These are phyloP conservation scores for Tetramorium bicarinatum DNA, from an alignment of 2,888 invertebrate genomes.

Conservation along the genomic window DNA sequence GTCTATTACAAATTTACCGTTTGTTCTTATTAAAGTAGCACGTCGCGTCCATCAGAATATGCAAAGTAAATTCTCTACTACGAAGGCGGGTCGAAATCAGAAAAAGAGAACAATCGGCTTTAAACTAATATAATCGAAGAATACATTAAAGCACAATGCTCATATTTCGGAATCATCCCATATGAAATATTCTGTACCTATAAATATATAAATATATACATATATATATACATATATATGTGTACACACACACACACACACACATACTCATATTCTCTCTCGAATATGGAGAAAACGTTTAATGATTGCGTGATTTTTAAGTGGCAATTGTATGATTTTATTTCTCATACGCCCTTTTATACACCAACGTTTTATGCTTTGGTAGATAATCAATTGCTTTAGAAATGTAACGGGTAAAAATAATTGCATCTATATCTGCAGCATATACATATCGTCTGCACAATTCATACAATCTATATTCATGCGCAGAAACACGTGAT, in stretches of 20 bases:
- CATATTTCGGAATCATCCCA: background rate
- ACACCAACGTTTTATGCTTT: background rate
- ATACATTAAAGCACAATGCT: background rate
- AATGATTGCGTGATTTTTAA: slow-evolving; percentile 26
- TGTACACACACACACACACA: too few relatives aligned
- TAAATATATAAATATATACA: background rate
- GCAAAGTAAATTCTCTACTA: background rate
- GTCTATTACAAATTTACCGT: slow-evolving; percentile 38
- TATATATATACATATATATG: too few relatives aligned
- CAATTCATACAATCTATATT: slow-evolving; percentile 34
- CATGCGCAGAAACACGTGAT: slow-evolving; percentile 23
- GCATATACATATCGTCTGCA: background rate
- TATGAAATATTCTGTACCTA: background rate
- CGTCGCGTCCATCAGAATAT: background rate
- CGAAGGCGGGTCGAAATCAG: background rate
- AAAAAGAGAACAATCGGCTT: background rate
- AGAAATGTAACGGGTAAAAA: slow-evolving; percentile 18
- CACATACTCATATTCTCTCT: background rate
- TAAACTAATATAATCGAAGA: background rate
- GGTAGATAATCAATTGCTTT: slow-evolving; percentile 22
- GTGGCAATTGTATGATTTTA: background rate
- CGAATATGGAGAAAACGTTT: background rate
- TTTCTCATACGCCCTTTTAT: slow-evolving; percentile 1
- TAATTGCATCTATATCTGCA: slow-evolving; percentile 19
- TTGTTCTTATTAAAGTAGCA: slow-evolving; percentile 41